phyloP scores from a whole-genome alignment of 1,140 invertebrate genomes.

The Eciton burchellii region DNA sequence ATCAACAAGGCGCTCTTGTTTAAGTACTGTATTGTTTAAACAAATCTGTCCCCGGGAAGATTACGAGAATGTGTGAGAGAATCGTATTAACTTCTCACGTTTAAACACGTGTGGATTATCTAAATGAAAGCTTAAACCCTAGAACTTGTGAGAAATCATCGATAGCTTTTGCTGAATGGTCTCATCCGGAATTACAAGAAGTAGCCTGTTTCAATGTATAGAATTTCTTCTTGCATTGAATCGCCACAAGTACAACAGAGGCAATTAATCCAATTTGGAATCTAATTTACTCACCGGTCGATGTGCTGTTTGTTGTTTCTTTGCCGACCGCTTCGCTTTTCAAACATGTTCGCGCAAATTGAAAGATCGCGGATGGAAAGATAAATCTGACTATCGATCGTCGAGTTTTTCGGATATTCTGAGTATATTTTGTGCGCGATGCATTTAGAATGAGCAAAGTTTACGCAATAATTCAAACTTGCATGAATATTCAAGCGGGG shows the following conservation, averaged over 20 bases:
- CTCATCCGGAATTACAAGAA: not conserved
- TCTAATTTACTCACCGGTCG: slow-evolving; percentile 21
- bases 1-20: slow-evolving; percentile 12
- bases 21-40: slow-evolving; percentile 19
- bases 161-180: not conserved
- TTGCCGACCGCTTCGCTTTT: not conserved
- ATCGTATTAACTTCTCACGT: slow-evolving; percentile 39
- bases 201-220: not conserved
- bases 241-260: not conserved
- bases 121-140: not conserved
- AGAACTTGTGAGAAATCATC: not conserved
- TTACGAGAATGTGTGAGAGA: slow-evolving; percentile 6
- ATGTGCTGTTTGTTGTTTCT: not conserved
- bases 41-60: not conserved
- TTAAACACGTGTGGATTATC: too few species aligned
- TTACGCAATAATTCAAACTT: not conserved
- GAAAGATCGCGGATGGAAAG: not conserved
- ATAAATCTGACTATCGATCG: not conserved
- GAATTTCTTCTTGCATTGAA: not conserved
- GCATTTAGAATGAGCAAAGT: not conserved
- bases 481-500: not conserved
- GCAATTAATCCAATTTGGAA: not conserved
- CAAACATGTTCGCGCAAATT: not conserved
- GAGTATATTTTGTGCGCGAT: not conserved
- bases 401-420: not conserved